phyloP scores from a whole-genome alignment of 2,113 vertebrate genomes.

The Cyanistes caeruleus region DNA sequence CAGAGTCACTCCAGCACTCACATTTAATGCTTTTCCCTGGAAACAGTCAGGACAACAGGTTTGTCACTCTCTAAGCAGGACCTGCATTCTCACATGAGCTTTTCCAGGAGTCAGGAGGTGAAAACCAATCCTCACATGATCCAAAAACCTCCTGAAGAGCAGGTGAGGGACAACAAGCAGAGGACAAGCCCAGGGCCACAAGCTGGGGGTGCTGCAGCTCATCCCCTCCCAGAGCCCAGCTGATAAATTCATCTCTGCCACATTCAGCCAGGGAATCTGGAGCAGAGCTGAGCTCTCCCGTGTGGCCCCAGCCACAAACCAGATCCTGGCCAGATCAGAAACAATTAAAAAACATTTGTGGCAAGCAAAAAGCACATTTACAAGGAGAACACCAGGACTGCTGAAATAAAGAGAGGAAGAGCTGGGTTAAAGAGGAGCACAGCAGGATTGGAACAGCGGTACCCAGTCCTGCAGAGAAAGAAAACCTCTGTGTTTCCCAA shows the following conservation, averaged over 20 bases:
- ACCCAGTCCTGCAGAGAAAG: accelerated
- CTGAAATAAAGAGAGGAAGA: not conserved
- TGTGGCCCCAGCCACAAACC: not conserved
- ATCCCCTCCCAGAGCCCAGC: not conserved
- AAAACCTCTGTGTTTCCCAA: accelerated
- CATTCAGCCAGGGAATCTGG: not conserved
- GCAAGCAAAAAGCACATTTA: not conserved
- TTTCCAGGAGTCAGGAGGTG: not conserved
- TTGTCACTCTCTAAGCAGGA: not conserved
- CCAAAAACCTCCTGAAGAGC: not conserved
- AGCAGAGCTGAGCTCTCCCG: not conserved
- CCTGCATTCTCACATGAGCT: accelerated
- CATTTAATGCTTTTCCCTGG: not conserved
- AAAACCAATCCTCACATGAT: not conserved
- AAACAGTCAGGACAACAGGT: not conserved
- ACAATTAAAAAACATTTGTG: not conserved
- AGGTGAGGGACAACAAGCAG: not conserved
- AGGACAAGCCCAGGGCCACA: accelerated
- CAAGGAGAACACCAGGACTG: not conserved
- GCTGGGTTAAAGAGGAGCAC: not conserved
- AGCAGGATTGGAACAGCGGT: accelerated
- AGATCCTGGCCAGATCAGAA: not conserved
- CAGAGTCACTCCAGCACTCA: not conserved
- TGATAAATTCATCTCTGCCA: not conserved
- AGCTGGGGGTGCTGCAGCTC: not conserved